Percentiles rank a stretch among this genome's conserved stretches.
These are phyloP conservation scores for Megaptera novaeangliae DNA, from an alignment of 2,113 vertebrate genomes.

Conservation along the genomic window DNA sequence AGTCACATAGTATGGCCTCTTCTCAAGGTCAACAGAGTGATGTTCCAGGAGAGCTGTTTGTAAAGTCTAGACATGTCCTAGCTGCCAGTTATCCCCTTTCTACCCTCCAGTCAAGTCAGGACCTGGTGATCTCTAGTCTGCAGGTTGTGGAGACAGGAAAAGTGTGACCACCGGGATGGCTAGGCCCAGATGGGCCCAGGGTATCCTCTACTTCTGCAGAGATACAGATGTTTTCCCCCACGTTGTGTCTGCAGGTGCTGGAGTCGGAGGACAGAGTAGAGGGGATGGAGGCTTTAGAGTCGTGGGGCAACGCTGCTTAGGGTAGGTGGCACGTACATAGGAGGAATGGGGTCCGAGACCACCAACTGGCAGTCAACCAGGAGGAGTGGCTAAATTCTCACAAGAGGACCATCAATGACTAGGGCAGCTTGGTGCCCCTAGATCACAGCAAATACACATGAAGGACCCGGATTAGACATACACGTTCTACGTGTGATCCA, in stretches of 20 bases:
- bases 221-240: rapidly evolving
- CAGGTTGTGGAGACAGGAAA: not conserved
- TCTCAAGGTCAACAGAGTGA: not conserved
- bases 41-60: not conserved
- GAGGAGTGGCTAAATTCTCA: not conserved
- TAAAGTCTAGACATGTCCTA: not conserved
- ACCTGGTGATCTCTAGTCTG: not conserved
- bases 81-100: not conserved
- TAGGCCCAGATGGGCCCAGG: not conserved
- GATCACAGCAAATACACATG: no score
- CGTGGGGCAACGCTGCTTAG: rapidly evolving
- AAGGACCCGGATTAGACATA: not conserved
- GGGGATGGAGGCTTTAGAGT: not conserved
- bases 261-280: not conserved
- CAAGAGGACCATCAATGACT: not conserved
- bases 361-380: not conserved
- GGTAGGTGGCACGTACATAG: no score
- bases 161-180: not conserved
- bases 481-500: rapidly evolving
- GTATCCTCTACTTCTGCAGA: not conserved
- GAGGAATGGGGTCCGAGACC: not conserved
- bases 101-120: not conserved
- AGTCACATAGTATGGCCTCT: not conserved
- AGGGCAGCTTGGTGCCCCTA: not conserved
- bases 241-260: rapidly evolving